phyloP scores from a whole-genome alignment of 2,888 invertebrate species.

The Idaea dimidiata region DNA sequence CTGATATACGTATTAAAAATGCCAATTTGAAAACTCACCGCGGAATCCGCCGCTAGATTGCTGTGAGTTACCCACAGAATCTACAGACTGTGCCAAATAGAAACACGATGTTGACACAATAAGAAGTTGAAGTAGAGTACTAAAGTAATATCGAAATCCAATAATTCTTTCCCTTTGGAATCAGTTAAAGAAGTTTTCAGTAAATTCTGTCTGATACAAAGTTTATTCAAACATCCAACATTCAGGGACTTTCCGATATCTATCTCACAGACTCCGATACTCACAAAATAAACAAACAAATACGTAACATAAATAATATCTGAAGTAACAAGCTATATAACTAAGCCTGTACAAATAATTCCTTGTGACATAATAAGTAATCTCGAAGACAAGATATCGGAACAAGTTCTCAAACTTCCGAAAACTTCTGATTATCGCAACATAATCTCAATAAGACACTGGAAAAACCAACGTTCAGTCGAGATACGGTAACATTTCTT shows the following conservation, averaged over 20 bases:
- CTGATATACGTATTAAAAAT: too few species aligned
- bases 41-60: too few species aligned
- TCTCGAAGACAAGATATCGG: constrained; percentile 1
- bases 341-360: constrained; percentile 1
- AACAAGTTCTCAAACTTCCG: constrained; percentile 14
- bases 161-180: background rate
- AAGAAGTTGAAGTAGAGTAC: too few species aligned
- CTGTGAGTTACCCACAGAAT: too few species aligned
- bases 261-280: background rate
- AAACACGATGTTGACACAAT: too few species aligned
- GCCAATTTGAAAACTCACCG: too few species aligned
- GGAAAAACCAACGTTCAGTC: constrained; percentile 40
- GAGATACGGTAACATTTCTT: constrained; percentile 40
- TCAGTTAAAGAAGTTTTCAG: background rate
- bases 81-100: too few species aligned
- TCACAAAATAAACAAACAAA: background rate
- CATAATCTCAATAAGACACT: constrained; percentile 43
- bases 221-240: constrained; percentile 1
- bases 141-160: background rate
- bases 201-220: constrained; percentile 1
- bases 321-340: constrained; percentile 1
- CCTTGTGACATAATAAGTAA: constrained; percentile 4
- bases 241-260: constrained; percentile 1
- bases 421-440: constrained; percentile 31
- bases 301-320: background rate